Conservation (phyloP, 92 coral and sea anemone species). For the Bergia puertoricense region DNA sequence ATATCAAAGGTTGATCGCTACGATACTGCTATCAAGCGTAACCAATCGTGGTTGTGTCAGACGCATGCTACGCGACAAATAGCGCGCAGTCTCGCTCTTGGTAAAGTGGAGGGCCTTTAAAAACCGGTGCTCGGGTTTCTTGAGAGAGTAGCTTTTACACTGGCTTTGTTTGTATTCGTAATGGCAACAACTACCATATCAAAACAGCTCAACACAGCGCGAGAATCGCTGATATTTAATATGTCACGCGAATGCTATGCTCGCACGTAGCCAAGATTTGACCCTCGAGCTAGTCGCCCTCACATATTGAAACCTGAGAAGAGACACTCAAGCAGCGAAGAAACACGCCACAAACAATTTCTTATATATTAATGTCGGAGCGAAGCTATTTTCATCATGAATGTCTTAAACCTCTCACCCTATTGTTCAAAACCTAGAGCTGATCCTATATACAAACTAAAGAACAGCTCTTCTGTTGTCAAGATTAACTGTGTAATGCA, state of each 20-base stretch:
- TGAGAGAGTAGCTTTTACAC: not conserved
- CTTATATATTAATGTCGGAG: not conserved
- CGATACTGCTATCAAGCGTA: not conserved
- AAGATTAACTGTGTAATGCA: slow-evolving; percentile 30
- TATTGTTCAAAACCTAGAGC: slow-evolving; percentile 9
- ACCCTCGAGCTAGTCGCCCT: slow-evolving; percentile 6
- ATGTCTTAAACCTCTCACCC: not conserved
- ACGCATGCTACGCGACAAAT: not conserved
- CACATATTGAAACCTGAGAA: slow-evolving; percentile 1
- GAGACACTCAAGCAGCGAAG: not conserved
- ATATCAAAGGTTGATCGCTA: slow-evolving; percentile 7
- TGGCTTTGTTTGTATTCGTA: not conserved
- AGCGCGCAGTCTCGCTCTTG: not conserved
- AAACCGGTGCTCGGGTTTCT: not conserved
- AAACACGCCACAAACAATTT: not conserved
- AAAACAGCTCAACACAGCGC: not conserved
- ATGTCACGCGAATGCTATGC: slow-evolving; percentile 32
- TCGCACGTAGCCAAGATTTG: not conserved
- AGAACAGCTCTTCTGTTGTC: slow-evolving; percentile 38
- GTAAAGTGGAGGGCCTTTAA: slow-evolving; percentile 2
- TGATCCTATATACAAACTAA: not conserved
- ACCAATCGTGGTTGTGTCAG: slow-evolving; percentile 7
- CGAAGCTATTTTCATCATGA: slow-evolving; percentile 28
- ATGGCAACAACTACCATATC: not conserved
- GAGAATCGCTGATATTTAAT: not conserved